phyloP scores from a whole-genome alignment of 1,140 invertebrate genomes.

The Drosophila athabasca region DNA sequence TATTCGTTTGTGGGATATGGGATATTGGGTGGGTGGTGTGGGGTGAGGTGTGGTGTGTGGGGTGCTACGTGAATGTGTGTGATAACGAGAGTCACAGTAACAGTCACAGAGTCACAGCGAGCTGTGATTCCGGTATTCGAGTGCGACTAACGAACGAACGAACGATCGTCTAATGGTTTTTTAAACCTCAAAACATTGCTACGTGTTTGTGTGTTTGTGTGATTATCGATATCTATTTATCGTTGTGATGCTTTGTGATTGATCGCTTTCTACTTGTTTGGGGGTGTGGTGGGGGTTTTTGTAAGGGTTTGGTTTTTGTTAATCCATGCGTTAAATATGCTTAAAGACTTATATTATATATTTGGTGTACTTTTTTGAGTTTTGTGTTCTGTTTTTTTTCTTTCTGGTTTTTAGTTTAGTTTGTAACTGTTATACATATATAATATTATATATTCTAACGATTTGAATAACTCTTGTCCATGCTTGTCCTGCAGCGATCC shows the following conservation, averaged over 20 bases:
- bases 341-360: slow-evolving; percentile 55
- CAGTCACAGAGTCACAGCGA: slow-evolving; percentile 40
- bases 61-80: slow-evolving; percentile 17
- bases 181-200: slow-evolving; percentile 53
- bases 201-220: slow-evolving; percentile 26
- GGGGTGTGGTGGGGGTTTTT: neutral
- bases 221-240: slow-evolving; percentile 37
- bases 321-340: slow-evolving; percentile 49
- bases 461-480: neutral
- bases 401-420: slow-evolving; percentile 33
- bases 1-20: slow-evolving; percentile 14
- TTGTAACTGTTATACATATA: slow-evolving; percentile 37
- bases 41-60: no score
- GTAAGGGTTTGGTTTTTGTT: slow-evolving; percentile 19
- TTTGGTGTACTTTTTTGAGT: slow-evolving; percentile 56
- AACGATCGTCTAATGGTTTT: slow-evolving; percentile 27
- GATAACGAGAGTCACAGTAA: slow-evolving; percentile 45
- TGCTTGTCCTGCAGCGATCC: slow-evolving; percentile 15
- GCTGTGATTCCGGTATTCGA: slow-evolving; percentile 11
- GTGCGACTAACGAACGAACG: slow-evolving; percentile 48
- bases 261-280: slow-evolving; percentile 43
- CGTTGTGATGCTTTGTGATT: slow-evolving; percentile 43
- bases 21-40: no score
- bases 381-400: slow-evolving; percentile 41
- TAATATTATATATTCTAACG: slow-evolving; percentile 22